Base-by-base conservation (phyloP, 2,888 invertebrate species). In the Xanthia togata region DNA sequence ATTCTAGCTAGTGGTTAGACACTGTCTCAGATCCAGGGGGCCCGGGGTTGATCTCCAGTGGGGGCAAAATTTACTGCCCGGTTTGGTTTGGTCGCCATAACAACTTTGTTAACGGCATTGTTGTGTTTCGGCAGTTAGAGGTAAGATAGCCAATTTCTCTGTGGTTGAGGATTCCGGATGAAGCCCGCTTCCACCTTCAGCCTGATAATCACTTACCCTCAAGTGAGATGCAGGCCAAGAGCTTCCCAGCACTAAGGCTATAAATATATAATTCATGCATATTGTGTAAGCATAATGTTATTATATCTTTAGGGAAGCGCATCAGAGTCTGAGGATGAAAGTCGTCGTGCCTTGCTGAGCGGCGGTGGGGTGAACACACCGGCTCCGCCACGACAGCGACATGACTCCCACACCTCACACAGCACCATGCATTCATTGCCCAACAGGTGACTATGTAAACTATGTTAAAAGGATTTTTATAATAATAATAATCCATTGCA, bases 271-370 rank as follows among this genome's bases (percentile, higher is more conserved):
- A 26, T 31, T 62, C 12, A 50, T 50, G 11, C 23, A 31, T 35
- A 50, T 17, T 31, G 31, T 17, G 5, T 55, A 23, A 67, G 50
- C 3, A 55, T 35, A 1, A 64, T 12, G 5, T 38, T 14, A 9
- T 38, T 38, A 41, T 0, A 57, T 47, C 0, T 78, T 53, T 86
- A 97, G 95, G 97, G 97, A 20, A 98, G 97, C 93, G 97, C 97
- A 2, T 97, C 97, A 88, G 98, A 98, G 92, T 98, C 98, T 0
- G 98, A 98, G 86, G 98, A 98, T 91, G 98, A 97, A 81, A 96
- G 92, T 76, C 95, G 96, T 0, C 91, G 96, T 0, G 93, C 93
- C 0, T 83, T 93, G 3, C 84, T 93, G 0, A 90, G 88, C 59
- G 88, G 91, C 2, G 79, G 82, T 4, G 92, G 93, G 0, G 81